Conservation (phyloP, 2,113 vertebrate species). For the Dendrocopos noguchii region DNA sequence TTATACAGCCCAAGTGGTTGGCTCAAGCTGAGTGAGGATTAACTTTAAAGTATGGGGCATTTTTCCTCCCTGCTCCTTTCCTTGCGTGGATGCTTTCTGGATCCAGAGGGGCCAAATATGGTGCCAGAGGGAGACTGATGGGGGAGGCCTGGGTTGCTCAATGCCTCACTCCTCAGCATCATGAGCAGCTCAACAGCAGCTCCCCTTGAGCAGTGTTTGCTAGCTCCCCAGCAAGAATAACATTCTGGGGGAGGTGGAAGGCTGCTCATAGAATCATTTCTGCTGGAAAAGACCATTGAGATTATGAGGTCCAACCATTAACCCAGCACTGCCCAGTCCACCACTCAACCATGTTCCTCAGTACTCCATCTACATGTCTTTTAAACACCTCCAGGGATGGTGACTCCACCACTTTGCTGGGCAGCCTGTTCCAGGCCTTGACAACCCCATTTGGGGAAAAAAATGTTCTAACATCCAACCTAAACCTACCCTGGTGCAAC, state of each 20-base stretch:
- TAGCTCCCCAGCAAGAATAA: background rate
- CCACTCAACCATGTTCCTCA: background rate
- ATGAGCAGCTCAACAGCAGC: background rate
- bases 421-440: background rate
- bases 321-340: background rate
- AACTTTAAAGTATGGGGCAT: background rate
- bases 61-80: background rate
- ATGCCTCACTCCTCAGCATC: background rate
- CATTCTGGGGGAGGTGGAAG: background rate
- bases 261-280: background rate
- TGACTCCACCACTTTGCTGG: background rate
- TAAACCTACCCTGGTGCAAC: background rate
- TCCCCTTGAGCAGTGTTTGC: background rate
- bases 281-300: background rate
- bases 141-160: background rate
- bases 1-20: conserved; percentile 40
- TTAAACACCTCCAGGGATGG: background rate
- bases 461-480: background rate
- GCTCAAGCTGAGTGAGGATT: background rate
- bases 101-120: background rate
- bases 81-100: background rate
- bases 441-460: background rate
- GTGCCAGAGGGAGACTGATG: background rate
- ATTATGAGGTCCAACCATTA: background rate
- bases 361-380: background rate